Evolutionary conservation across 2,797 vertebrate genomes (phyloP), one percentile per base, ranked within the genome.

Genomic region (Allochrocebus solatus): DNA sequence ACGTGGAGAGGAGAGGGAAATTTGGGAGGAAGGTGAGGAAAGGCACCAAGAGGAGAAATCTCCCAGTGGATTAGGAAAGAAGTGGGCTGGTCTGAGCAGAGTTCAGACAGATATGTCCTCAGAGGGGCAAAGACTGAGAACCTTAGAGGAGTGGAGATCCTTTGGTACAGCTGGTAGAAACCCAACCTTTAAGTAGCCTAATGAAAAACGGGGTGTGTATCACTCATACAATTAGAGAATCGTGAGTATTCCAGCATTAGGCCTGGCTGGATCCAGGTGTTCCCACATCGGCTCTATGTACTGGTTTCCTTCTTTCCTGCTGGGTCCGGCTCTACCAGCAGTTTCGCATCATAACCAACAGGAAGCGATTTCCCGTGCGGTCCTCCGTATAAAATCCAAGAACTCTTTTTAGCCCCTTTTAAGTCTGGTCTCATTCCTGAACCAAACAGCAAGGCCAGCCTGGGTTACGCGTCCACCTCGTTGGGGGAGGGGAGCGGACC

Each of bases 281-380:
- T 13, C 28, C 41, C 2, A 4, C 2, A n/a, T 1, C 12, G 13
- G 33, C 26, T 46, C 24, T 0, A 2, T 0, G 0, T 10, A 10
- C 19, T 0, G 8, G 13, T 55, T 11, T 4, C 67, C 26, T 91
- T 2, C 19, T 74, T 53, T n/a, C 19, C 59, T 84, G 9, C 17
- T n/a, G 9, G 33, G 12, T 5, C 0, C 10, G 11, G 26, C 33
- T n/a, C 17, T 33, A n/a, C 67, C 6, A 7, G 24, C 43, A 41
- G 2, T 36, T 19, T 50, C 76, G 41, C 39, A 3, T 11, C 26
- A 6, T 39, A 12, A 57, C 39, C 33, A 41, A 16, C 30, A 46
- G 48, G 53, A 24, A 16, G 9, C 74, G 0, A 2, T n/a, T 41
- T 28, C 41, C 41, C 26, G 26, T 11, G 9, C 22, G 19, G 26